phyloP scores from a whole-genome alignment of 2,888 invertebrate species.

The Heliconius aoede region DNA sequence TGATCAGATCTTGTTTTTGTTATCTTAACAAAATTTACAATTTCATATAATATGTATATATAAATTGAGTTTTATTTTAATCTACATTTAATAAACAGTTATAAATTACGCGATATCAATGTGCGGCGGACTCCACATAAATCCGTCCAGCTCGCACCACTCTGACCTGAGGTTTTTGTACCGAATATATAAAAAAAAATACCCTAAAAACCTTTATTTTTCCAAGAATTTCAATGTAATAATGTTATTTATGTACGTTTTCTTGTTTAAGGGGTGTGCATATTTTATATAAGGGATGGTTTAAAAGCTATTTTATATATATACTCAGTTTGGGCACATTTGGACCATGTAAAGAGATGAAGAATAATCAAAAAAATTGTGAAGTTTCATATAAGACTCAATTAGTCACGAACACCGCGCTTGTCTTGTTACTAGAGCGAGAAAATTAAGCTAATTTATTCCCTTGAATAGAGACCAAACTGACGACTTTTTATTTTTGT shows the following conservation, averaged over 20 bases:
- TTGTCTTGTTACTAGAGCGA: too few relatives aligned
- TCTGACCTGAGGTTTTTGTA: constrained; percentile 14
- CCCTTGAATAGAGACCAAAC: not conserved
- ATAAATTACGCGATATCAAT: constrained; percentile 38
- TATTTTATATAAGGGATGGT: constrained; percentile 1
- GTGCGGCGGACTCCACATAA: constrained; percentile 37
- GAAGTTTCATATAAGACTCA: too few relatives aligned
- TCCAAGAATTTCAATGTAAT: not conserved
- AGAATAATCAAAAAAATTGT: not conserved
- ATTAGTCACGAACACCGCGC: too few relatives aligned
- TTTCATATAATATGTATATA: too few relatives aligned
- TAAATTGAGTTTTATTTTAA: constrained; percentile 8
- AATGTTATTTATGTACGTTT: not conserved
- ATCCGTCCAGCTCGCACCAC: constrained; percentile 16
- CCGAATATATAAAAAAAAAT: not conserved
- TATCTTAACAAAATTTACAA: not conserved
- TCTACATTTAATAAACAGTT: constrained; percentile 29
- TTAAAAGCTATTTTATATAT: not conserved
- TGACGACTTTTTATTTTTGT: not conserved
- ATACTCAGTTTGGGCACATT: too few relatives aligned
- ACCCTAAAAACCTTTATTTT: not conserved
- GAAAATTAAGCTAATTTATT: too few relatives aligned
- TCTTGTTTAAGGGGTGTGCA: not conserved
- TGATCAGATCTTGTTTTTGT: too few relatives aligned
- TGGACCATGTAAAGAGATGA: too few relatives aligned